Percentiles rank a stretch among this genome's conserved stretches.
Evolutionary conservation across 2,888 invertebrate genomes (phyloP).

Genomic region (Chrysodeixis includens): DNA sequence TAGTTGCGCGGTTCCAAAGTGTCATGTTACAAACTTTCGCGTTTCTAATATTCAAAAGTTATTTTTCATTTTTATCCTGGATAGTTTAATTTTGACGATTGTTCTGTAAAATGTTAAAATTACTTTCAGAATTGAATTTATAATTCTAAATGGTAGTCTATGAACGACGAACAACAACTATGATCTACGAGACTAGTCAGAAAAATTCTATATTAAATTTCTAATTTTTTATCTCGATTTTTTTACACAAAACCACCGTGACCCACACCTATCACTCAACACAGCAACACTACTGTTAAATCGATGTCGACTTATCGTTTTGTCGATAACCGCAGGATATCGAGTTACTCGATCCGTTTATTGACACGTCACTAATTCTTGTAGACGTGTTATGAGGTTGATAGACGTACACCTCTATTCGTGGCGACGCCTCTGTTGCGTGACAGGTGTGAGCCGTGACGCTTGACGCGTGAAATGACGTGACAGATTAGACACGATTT

Average conservation of each 20-base stretch:
- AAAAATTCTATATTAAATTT: no score
- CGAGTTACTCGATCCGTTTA: constrained; percentile 72
- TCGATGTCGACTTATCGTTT: constrained; percentile 76
- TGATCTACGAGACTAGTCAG: no score
- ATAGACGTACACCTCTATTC: constrained; percentile 77
- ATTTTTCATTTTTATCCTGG: no score
- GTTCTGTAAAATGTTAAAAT: no score
- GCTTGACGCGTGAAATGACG: constrained; percentile 67
- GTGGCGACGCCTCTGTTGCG: constrained; percentile 72
- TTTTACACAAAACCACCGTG: background rate
- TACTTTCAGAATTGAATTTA: no score
- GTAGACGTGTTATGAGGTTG: constrained; percentile 81
- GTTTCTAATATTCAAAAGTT: no score
- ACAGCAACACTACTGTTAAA: constrained; percentile 56
- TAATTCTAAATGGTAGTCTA: no score
- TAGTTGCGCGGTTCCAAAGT: no score
- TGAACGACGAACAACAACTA: no score
- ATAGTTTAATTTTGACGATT: no score
- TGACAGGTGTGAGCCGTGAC: constrained; percentile 73
- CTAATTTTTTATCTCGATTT: background rate
- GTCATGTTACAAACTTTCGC: no score
- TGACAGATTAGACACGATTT: constrained; percentile 65
- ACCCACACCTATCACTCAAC: constrained; percentile 1
- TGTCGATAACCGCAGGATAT: constrained; percentile 79
- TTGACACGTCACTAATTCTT: constrained; percentile 80